These are phyloP conservation scores for Nycticorax nycticorax DNA, from an alignment of 2,113 vertebrate genomes.

Conservation along the genomic window DNA sequence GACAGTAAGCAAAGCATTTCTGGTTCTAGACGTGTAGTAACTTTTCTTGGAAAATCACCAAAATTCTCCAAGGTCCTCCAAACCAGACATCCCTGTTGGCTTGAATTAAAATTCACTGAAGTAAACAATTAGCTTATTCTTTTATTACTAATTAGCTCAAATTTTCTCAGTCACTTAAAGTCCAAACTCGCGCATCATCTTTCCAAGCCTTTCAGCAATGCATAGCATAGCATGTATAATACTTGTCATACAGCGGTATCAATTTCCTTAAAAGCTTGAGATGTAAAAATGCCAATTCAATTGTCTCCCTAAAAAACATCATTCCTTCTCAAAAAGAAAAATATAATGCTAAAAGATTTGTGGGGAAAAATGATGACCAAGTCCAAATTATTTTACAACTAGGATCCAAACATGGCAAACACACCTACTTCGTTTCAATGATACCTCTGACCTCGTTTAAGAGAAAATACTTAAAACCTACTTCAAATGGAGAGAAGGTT, in stretches of 20 bases:
- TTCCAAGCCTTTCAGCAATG: not conserved
- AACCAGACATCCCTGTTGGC: not conserved
- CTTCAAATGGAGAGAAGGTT: not conserved
- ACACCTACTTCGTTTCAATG: not conserved
- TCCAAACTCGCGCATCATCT: not conserved
- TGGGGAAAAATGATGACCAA: rapidly evolving
- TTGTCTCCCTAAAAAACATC: not conserved
- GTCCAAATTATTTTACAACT: not conserved
- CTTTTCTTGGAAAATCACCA: not conserved
- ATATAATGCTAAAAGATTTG: not conserved
- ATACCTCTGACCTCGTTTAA: not conserved
- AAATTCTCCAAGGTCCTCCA: not conserved
- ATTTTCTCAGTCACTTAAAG: not conserved
- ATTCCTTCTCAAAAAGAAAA: not conserved
- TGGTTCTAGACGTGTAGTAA: not conserved
- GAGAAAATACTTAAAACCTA: not conserved
- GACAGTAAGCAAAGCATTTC: not conserved
- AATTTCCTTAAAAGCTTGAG: not conserved
- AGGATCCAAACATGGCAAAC: not conserved
- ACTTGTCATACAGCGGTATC: not conserved
- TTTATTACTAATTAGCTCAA: not conserved
- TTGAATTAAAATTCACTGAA: not conserved
- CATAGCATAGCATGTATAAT: not conserved
- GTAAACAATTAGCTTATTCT: not conserved
- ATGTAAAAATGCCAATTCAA: not conserved